Evolutionary conservation across 2,113 vertebrate genomes (phyloP), one percentile per base, ranked within the genome.

Genomic region (Anolis sagrei): DNA sequence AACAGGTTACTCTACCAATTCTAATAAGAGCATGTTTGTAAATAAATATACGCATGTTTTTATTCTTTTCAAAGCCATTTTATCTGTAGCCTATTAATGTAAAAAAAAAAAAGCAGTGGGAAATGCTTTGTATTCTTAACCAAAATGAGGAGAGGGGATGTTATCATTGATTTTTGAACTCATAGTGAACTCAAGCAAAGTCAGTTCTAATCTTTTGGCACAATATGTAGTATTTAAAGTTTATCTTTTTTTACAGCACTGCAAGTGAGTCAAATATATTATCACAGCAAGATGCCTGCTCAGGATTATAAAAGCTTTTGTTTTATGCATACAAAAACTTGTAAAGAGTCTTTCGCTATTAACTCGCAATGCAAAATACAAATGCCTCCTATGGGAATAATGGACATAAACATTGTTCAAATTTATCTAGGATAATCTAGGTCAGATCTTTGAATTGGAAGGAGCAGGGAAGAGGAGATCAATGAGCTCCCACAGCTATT

Each of bases 241-340:
- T 85, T 87, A 93, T 81, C 7, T 87, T 44, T 54, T 85, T 92
- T 87, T 85, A 69, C 19, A 84, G 78, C 68, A 34, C n/a, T 86
- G 70, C 27, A 90, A 88, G 39, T 77, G 2, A 39, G 92, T 92
- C 93, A 86, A 89, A 81, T 92, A 76, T 80, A 54, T 93, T 95
- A 92, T 89, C 81, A 89, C 82, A 85, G 85, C 66, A 85, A 5
- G 36, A 83, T 92, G 34, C 74, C 69, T 92, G 77, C 90, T 89
- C 77, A 76, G 76, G 14, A 93, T 89, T 94, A 88, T 92, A 93
- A 95, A 93, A 92, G 11, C 77, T 66, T 68, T 85, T 18, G 18
- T 89, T 93, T 94, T 93, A 90, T 89, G 69, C 82, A 89, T 95
- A 90, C 79, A 84, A 81, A 88, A 81, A 61, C 10, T 92, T 95